Percentiles rank a stretch among this genome's conserved stretches.
Evolutionary conservation across 2,113 vertebrate genomes (phyloP).

Genomic region (Neoarius graeffei): DNA sequence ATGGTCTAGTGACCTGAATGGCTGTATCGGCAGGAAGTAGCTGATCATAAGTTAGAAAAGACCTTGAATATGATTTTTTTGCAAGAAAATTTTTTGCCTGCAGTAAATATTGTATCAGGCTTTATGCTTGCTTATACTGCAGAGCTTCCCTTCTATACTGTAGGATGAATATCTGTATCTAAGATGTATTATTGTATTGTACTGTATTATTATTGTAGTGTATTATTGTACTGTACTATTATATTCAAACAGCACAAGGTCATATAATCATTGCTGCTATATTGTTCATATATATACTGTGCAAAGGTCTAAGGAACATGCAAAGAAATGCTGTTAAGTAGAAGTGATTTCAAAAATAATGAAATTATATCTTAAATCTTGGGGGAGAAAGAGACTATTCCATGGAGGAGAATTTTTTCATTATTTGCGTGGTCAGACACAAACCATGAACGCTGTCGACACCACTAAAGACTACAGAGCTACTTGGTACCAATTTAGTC

Average conservation of each 20-base stretch:
- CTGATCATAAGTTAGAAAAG: not conserved
- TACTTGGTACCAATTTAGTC: not conserved
- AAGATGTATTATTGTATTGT: not conserved
- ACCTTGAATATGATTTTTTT: not conserved
- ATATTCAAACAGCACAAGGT: no score
- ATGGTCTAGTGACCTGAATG: not conserved
- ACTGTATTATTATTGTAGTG: no score
- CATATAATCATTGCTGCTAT: no score
- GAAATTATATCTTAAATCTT: not conserved
- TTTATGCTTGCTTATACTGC: not conserved
- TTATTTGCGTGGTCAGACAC: conserved; percentile 64
- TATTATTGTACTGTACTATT: no score
- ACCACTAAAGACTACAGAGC: conserved; percentile 47
- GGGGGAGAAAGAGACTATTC: not conserved
- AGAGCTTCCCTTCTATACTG: not conserved
- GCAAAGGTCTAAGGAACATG: no score
- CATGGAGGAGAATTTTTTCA: conserved; percentile 60
- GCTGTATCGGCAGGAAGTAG: no score
- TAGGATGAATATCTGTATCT: not conserved
- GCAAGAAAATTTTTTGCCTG: not conserved
- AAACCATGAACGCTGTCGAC: conserved; percentile 59
- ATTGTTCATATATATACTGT: no score
- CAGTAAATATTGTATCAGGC: not conserved
- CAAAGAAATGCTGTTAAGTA: not conserved
- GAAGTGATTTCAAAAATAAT: no score